Conservation (phyloP, 2,888 invertebrate genomes). For the Tyria jacobaeae region DNA sequence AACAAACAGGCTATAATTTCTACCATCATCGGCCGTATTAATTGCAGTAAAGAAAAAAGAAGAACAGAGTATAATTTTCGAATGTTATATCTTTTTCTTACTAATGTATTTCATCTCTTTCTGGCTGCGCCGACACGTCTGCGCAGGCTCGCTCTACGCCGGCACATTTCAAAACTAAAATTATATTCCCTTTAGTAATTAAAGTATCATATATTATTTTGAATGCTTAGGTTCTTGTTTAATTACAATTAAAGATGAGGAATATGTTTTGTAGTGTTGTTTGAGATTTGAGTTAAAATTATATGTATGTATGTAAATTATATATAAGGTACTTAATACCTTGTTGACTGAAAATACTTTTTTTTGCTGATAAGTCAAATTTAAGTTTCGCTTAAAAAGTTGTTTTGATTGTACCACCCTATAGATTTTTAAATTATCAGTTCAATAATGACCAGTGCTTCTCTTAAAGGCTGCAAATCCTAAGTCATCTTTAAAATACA, state of each 20-base stretch:
- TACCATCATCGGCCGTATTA: constrained; percentile 29
- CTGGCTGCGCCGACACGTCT: constrained; percentile 75
- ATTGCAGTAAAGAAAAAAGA: constrained; percentile 28
- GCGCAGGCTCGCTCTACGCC: constrained; percentile 46
- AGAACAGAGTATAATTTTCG: constrained; percentile 29
- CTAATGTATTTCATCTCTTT: constrained; percentile 51
- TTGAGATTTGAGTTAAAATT: no score
- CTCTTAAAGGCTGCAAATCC: no score
- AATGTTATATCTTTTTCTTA: constrained; percentile 45
- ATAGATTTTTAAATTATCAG: no score
- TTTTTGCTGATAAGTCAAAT: neutral
- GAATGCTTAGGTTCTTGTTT: constrained; percentile 13
- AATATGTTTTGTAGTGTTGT: constrained; percentile 1
- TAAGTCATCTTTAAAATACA: no score
- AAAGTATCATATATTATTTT: constrained; percentile 25
- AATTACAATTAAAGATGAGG: constrained; percentile 8
- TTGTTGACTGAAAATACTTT: neutral
- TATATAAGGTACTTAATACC: neutral
- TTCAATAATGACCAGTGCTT: no score
- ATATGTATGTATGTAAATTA: neutral
- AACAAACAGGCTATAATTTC: constrained; percentile 28
- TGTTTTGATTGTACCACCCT: no score
- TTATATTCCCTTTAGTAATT: constrained; percentile 25
- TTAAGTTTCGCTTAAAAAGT: no score
- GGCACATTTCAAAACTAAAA: constrained; percentile 31